phyloP scores from a whole-genome alignment of 2,888 invertebrate genomes.

The Stramonita haemastoma region DNA sequence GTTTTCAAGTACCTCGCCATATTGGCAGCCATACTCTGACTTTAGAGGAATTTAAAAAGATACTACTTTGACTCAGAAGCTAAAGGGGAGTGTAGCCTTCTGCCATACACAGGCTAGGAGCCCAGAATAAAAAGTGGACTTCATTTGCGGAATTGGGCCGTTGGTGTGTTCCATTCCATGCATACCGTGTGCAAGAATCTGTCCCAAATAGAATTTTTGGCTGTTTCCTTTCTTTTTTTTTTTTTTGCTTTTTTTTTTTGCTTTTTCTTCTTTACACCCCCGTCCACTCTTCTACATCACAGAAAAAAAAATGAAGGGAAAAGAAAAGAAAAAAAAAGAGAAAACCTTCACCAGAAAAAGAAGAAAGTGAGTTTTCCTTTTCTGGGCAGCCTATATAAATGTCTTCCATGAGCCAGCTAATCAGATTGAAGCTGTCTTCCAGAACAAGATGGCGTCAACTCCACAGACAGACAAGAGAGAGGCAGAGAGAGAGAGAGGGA shows the following conservation, averaged over 20 bases:
- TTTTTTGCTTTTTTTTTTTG: not conserved
- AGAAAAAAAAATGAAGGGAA: not conserved
- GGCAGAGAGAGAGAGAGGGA: not conserved
- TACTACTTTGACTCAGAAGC: too few species aligned
- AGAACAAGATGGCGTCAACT: slow-evolving; percentile 10
- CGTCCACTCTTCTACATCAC: too few species aligned
- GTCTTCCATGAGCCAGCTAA: slow-evolving; percentile 7
- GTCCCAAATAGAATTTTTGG: slow-evolving; percentile 7
- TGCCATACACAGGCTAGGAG: not conserved
- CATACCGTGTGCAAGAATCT: not conserved
- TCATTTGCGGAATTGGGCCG: not conserved
- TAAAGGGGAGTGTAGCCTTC: too few species aligned
- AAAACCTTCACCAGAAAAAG: not conserved
- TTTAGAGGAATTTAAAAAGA: too few species aligned
- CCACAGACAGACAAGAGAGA: not conserved
- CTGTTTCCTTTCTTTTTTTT: not conserved
- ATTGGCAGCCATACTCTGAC: too few species aligned
- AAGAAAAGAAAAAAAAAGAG: not conserved
- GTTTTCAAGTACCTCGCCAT: too few species aligned
- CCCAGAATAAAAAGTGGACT: not conserved
- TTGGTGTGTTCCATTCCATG: not conserved
- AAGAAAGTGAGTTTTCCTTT: slow-evolving; percentile 20
- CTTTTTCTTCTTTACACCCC: not conserved
- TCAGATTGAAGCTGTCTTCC: slow-evolving; percentile 8
- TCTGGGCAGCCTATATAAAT: not conserved